Base-by-base conservation (phyloP, 92 coral and sea anemone genomes). In the Diadumene lineata region DNA sequence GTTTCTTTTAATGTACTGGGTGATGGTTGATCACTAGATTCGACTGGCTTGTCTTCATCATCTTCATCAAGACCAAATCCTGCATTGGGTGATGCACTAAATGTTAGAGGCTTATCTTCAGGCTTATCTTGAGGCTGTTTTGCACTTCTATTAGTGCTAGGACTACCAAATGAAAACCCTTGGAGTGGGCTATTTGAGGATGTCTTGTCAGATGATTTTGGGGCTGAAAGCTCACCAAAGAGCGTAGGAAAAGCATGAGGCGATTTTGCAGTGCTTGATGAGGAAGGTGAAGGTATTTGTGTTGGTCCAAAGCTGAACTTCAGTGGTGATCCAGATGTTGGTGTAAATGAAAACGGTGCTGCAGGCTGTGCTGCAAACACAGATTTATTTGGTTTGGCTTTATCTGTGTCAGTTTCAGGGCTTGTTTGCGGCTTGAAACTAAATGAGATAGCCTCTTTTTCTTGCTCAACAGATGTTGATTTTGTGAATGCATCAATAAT, bases 1-100 rank as follows among this genome's bases (percentile, higher is more conserved):
- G 65, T 19, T 29, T 68, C 34, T 61, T 62, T 34, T 21, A 64
- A 7, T 43, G 65, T n/a, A 28, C 22, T 53, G 33, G 68, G 27
- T 48, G 74, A 1, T 11, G 16, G 1, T 31, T 28, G 38, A 22
- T 34, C 27, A 18, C 58, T 24, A 43, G 38, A 1, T 1, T 6
- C 23, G 6, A 7, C 31, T 4, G 48, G 48, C 48, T 38, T 38
- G 21, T 76, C 73, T 19, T 56, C 75, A 1, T 68, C 76, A 19
- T 55, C 72, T 38, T 78, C 73, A 34, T 76, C 76, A 11, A 77
- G 67, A 43, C 72, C 93, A 81, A 84, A 84, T 15, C 58, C 64
- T 2, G 93, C 84, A 11, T 56, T 61, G 31, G 76, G 78, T 23
- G 86, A 75, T 26, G 85, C 63, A 18, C 84, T 89, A 91, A 91